Evolutionary conservation across 2,888 invertebrate species (phyloP), one percentile per base, ranked within the genome.

Genomic region (Trypoxylon attenuatum): DNA sequence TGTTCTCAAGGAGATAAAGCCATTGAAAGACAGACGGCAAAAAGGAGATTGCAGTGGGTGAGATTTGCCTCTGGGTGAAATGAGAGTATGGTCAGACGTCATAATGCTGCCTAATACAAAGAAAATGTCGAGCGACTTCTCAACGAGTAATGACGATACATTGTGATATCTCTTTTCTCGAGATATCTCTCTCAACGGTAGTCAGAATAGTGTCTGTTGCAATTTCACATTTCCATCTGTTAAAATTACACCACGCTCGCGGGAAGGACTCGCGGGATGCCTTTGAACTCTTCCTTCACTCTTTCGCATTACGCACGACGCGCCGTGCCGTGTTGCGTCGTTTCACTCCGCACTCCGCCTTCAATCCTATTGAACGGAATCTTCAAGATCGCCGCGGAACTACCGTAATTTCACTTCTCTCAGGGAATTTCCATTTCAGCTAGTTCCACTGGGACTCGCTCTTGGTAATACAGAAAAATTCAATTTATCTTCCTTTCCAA

Each of bases 221-320:
- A 63, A 59, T 54, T 54, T 45, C 49, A 4, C 54, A n/a, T 54
- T 54, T 54, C 23, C 54, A 54, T 54, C 45, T 54, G 22, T 38
- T 38, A 22, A 46, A 33, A 54, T 45, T 54, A 46, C 45, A 38
- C n/a, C 8, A 10, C 13, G 15, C 42, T 53, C 25, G 25, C 29
- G n/a, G 29, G 18, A 27, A 23, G 10, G 23, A 45, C 15, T 10
- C 33, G 15, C 53, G 15, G 16, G 16, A 23, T 18, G 16, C 27
- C 45, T n/a, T 18, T 23, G 23, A 38, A 52, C 29, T n/a, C 33
- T 33, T 33, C 38, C 10, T 22, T 27, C 13, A 16, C 8, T 41
- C 43, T 27, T 29, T 19, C 10, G 5, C 16, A 27, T 47, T 27
- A 27, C 47, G 18, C 19, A 18, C 18, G 10, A n/a, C 33, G 10